Evolutionary conservation across 2,113 vertebrate species (phyloP).

Genomic region (Sceloporus undulatus): DNA sequence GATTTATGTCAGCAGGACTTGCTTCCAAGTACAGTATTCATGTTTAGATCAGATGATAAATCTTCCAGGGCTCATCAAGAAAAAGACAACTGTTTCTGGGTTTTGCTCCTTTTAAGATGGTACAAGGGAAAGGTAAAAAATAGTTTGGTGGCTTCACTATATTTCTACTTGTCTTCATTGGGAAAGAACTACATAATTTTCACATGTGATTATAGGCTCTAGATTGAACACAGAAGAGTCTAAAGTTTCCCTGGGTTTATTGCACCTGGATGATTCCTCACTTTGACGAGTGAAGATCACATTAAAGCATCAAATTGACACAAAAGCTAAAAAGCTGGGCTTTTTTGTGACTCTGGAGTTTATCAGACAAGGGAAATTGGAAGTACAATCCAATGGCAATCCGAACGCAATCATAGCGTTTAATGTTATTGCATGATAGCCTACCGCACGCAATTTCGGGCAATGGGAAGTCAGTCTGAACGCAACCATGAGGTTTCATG

Average conservation of each 20-base stretch:
- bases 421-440: too few relatives aligned
- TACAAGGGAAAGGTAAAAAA: constrained; percentile 49
- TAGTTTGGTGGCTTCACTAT: constrained; percentile 29
- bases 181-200: not conserved
- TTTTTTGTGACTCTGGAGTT: constrained; percentile 23
- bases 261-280: constrained; percentile 35
- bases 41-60: not conserved
- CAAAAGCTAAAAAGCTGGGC: constrained; percentile 46
- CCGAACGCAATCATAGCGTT: too few relatives aligned
- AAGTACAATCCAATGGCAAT: too few relatives aligned
- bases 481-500: too few relatives aligned
- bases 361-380: too few relatives aligned
- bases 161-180: not conserved
- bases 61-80: constrained; percentile 14
- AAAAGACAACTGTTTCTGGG: not conserved
- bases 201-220: rapidly evolving
- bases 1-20: not conserved
- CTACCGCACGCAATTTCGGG: too few relatives aligned
- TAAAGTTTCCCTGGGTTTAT: not conserved
- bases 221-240: not conserved
- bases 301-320: constrained; percentile 48
- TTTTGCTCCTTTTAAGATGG: constrained; percentile 20
- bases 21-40: not conserved
- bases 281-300: constrained; percentile 47
- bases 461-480: too few relatives aligned